These are phyloP conservation scores for Pseudorasbora parva DNA, from an alignment of 2,113 vertebrate species.

Conservation along the genomic window DNA sequence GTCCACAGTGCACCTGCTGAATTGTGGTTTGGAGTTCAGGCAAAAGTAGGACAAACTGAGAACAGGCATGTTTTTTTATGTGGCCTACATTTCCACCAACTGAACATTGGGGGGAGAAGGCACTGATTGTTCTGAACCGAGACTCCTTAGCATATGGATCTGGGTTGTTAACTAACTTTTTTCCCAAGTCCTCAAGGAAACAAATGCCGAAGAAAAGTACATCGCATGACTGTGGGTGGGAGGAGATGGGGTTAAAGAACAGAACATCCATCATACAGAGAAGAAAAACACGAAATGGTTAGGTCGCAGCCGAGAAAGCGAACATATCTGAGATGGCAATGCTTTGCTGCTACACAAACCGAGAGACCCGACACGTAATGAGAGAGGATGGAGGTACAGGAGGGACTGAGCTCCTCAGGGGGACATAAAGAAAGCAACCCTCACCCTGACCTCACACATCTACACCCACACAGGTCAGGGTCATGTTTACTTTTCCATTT, in stretches of 20 bases:
- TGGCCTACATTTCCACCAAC: slow-evolving; percentile 51
- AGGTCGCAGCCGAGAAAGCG: slow-evolving; percentile 36
- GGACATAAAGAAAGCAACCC: slow-evolving; percentile 43
- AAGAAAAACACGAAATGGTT: slow-evolving; percentile 15
- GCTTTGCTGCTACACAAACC: slow-evolving; percentile 48
- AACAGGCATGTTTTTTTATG: slow-evolving; percentile 31
- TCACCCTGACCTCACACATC: slow-evolving; percentile 24
- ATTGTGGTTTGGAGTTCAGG: slow-evolving; percentile 40
- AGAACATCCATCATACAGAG: slow-evolving; percentile 55
- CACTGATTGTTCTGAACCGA: slow-evolving; percentile 26
- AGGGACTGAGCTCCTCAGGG: slow-evolving; percentile 81
- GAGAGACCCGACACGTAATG: slow-evolving; percentile 41
- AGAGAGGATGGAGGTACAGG: slow-evolving; percentile 79
- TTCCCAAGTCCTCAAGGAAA: slow-evolving; percentile 48
- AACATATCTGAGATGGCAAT: slow-evolving; percentile 47
- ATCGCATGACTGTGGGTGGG: slow-evolving; percentile 30
- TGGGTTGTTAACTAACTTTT: slow-evolving; percentile 48
- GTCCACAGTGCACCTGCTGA: slow-evolving; percentile 8
- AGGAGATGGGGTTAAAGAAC: slow-evolving; percentile 47
- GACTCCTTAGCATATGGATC: slow-evolving; percentile 55
- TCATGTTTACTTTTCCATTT: slow-evolving; percentile 53
- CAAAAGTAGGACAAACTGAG: slow-evolving; percentile 52
- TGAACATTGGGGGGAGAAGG: not conserved
- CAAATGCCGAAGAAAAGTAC: slow-evolving; percentile 37
- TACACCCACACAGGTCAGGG: slow-evolving; percentile 49